Base-by-base conservation (phyloP, 2,797 vertebrate genomes). In the Urosaurus nigricauda region DNA sequence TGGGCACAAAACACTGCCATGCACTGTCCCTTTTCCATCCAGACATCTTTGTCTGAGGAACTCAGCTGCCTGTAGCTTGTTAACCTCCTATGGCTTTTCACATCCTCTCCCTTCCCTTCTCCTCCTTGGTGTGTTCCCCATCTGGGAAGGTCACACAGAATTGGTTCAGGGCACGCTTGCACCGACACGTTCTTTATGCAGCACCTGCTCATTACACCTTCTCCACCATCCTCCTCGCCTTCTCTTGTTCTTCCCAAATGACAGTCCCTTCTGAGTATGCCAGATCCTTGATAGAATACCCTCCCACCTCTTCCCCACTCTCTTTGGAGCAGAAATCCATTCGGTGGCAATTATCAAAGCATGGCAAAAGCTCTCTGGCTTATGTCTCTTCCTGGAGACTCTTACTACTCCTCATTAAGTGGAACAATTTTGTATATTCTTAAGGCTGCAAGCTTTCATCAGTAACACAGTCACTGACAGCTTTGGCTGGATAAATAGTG, bases 181-280 rank as follows among this genome's bases (percentile, higher is more conserved):
- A 79, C 26, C 90, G 14, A 51, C 40, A 43, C 79, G 24, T 74
- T 92, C 79, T 92, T 90, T 58, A 65, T 85, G 16, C 24, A 16
- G 60, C 90, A 88, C 84, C 71, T 90, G 88, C 88, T 89, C 88
- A 68, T 89, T 86, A 82, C 88, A 89, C 84, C 88, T 89, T 65
- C 79, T 13, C 13, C 37, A 32, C 24, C 16, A 32, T 81, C 83
- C 58, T 81, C 79, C 71, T 47, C 21, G 71, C 79, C 63, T 47
- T 70, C 84, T 53, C 60, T 77, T 86, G 40, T 88, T 68, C 58
- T 26, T 32, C 56, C 47, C 78, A 77, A 91, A 89, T 86, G 29
- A 37, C 74, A 56, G 84, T 32, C 26, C 8, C 17, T 68, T 86
- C 84, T n/a, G 70, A 82, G 70, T 70, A 37, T 53, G 78, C 56